These are phyloP conservation scores for Lithodes maja DNA, from an alignment of 2,888 invertebrate species.

Conservation along the genomic window DNA sequence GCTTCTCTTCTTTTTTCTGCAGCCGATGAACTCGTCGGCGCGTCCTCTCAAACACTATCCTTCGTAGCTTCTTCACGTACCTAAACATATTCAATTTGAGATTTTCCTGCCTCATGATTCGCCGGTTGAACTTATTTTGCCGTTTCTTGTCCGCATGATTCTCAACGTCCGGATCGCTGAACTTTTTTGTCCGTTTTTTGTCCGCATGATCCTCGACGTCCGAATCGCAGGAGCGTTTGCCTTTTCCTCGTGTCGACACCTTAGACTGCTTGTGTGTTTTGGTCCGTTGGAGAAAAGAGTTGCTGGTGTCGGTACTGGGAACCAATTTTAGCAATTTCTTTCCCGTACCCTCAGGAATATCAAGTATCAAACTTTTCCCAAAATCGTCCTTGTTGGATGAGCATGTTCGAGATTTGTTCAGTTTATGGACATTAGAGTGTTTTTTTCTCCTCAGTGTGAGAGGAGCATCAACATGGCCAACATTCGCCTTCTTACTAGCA, in stretches of 20 bases:
- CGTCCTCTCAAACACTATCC: background rate
- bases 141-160: background rate
- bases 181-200: background rate
- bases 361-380: too few species aligned
- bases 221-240: background rate
- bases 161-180: background rate
- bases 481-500: too few species aligned
- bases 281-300: background rate
- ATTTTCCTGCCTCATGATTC: background rate
- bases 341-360: background rate
- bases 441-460: too few species aligned
- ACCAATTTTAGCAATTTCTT: background rate
- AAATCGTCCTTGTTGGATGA: too few species aligned
- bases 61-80: background rate
- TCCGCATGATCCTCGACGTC: background rate
- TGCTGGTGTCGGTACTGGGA: background rate
- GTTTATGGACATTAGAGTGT: too few species aligned
- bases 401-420: too few species aligned
- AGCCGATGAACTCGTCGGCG: background rate
- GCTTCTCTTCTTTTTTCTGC: background rate
- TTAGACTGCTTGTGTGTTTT: background rate
- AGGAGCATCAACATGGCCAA: too few species aligned
- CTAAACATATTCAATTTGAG: conserved; percentile 4
- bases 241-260: background rate
- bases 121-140: background rate